Conservation (phyloP, 37 sponge, comb jelly and placozoan species). For the Cladorhizidae sp. region DNA sequence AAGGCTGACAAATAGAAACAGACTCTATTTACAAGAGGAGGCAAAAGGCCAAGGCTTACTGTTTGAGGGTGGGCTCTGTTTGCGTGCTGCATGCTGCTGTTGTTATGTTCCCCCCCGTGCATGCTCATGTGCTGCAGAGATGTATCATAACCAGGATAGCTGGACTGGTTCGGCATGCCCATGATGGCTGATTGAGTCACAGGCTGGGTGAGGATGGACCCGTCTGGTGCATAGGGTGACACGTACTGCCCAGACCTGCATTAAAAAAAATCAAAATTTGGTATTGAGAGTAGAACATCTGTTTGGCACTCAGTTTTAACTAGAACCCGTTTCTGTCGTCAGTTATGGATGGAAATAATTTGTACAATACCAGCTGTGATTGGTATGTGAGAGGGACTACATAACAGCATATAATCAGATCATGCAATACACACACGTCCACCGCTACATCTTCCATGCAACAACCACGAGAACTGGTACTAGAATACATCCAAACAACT, state of each 20-base stretch:
- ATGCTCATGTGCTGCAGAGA: conserved; percentile 22
- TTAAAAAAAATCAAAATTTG: not conserved
- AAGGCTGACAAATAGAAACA: too few species aligned
- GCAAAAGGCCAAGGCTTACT: conserved; percentile 16
- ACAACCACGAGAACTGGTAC: too few species aligned
- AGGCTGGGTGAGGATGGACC: conserved; percentile 19
- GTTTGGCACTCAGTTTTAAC: not conserved
- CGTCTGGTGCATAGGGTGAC: conserved; percentile 40
- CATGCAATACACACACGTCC: too few species aligned
- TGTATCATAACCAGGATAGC: conserved; percentile 17
- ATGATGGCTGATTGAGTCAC: conserved; percentile 38
- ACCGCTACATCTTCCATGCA: too few species aligned
- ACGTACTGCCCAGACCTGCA: conserved; percentile 49
- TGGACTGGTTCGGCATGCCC: conserved; percentile 3
- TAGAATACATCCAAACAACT: too few species aligned
- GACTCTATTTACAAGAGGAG: too few species aligned
- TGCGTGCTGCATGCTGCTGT: conserved; percentile 12
- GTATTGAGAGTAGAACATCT: not conserved
- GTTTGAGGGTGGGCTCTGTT: conserved; percentile 63
- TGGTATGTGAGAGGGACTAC: too few species aligned
- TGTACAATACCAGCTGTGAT: too few species aligned
- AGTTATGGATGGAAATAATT: too few species aligned
- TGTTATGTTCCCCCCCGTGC: conserved; percentile 6
- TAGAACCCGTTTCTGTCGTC: too few species aligned
- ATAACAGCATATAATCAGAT: too few species aligned